Evolutionary conservation across 92 coral and sea anemone genomes (phyloP), one percentile per base, ranked within the genome.

Genomic region (Heteractis magnifica): DNA sequence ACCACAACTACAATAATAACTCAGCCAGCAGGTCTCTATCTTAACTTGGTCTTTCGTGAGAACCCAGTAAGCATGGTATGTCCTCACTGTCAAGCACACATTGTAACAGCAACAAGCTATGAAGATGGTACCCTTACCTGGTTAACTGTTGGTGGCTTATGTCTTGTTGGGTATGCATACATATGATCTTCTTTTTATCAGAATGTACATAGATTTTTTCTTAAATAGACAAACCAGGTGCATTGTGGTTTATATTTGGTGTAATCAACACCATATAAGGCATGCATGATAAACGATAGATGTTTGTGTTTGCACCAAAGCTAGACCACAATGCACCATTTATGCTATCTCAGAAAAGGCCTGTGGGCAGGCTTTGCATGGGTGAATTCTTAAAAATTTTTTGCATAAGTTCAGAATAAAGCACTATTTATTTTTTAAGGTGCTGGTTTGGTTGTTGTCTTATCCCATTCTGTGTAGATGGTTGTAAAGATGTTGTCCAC

Each of bases 41-140:
- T 93, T 16, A 90, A 87, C 75, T 82, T 89, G 86, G 78, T 79
- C 5, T 97, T 90, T 79, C 94, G 98, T 0, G 99, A 97, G 75
- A 77, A 84, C 4, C 99, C 99, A 0, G 90, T 97, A 13, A 97
- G 99, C 79, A 97, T 97, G 99, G 95, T 90, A 13, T 97, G 99
- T 85, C 94, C 96, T 1, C 90, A 91, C 60, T 97, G 99, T 86
- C 99, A 94, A 86, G 92, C 98, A 8, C 98, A 97, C 79, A 91
- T 97, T 50, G 93, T 97, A 21, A 88, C 97, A 0, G 87, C 93
- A 23, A 97, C 98, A 65, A 83, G 89, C 65, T 97, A 94, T 82
- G 88, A 90, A 52, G 98, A 94, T 84, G 99, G 99, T 16, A 88
- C 94, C 13, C 81, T 97, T 50, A 90, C 97, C 6, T 97, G 99